Base-by-base conservation (phyloP, 2,113 vertebrate species). In the Calyptommatus sinebrachiatus region DNA sequence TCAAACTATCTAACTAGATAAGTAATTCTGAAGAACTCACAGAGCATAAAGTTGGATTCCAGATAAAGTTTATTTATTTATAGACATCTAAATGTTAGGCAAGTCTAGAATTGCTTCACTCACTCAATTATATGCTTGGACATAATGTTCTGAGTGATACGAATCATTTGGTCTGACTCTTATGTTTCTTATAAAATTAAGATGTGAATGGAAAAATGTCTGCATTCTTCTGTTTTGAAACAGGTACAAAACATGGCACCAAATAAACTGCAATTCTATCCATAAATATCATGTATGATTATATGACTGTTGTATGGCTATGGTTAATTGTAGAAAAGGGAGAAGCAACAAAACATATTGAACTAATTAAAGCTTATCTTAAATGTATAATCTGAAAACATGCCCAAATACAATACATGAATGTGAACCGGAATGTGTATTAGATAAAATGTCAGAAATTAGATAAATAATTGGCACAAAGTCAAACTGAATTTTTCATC, bases 401-500 rank as follows among this genome's bases (percentile, higher is more conserved):
- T 90, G 84, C 84, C 48, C 65, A 66, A 14, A n/a, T 74, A 70
- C 85, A 35, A 78, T 26, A 88, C 76, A 80, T 7, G 46, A 69
- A 74, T 85, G 87, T 87, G 86, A 84, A 90, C 79, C 75, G 1
- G 29, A 20, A 26, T 20, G 2, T 31, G 90, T 85, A 90, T 90
- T 93, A 93, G 85, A 84, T 84, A 92, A 91, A 92, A 88, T 83
- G 92, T 84, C 86, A 90, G 83, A 81, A 89, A 92, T 86, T 79
- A 89, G 80, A 78, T 83, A 77, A 87, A 89, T 94, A 93, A 95
- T 91, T 93, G 92, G 84, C 89, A 89, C 82, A 75, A 94, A 90
- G 92, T 93, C 90, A 95, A 93, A 94, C 92, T 94, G 92, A 94
- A 91, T 93, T 91, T 90, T 91, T 92, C 89, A 92, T 93, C 86